A percentile compares a stretch with the other conserved stretches of the same genome.
Conservation (phyloP, 2,888 invertebrate genomes). For the Zele albiditarsus region DNA sequence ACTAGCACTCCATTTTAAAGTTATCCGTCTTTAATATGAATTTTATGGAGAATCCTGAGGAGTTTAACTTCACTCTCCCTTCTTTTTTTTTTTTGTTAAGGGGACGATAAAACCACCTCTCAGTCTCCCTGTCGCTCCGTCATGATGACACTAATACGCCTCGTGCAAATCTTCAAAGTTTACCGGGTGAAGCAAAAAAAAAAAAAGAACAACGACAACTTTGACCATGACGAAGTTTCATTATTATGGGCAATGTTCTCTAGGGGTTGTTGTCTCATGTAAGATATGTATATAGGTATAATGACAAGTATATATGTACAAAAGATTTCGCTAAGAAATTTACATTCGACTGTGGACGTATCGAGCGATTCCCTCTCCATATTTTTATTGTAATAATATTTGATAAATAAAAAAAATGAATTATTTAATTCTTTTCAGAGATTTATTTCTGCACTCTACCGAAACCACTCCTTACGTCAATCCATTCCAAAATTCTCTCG, state of each 20-base stretch:
- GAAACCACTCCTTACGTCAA: neutral
- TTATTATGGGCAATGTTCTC: slow-evolving; percentile 14
- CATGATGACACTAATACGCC: slow-evolving; percentile 35
- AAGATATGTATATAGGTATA: neutral
- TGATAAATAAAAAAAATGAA: no score
- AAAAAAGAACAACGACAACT: slow-evolving; percentile 15
- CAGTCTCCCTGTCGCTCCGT: slow-evolving; percentile 19
- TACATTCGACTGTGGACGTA: no score
- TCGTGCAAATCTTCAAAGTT: slow-evolving; percentile 44
- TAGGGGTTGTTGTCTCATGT: slow-evolving; percentile 27
- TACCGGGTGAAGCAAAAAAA: slow-evolving; percentile 15
- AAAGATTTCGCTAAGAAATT: no score
- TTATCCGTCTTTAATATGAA: slow-evolving; percentile 49
- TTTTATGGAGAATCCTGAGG: slow-evolving; percentile 46
- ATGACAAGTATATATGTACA: no score
- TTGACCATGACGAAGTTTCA: slow-evolving; percentile 29
- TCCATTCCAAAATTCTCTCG: no score
- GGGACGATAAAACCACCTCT: slow-evolving; percentile 30
- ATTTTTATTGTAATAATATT: no score
- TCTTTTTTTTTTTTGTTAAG: slow-evolving; percentile 9
- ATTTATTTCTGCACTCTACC: slow-evolving; percentile 2
- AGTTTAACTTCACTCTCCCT: slow-evolving; percentile 7
- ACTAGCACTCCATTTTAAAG: slow-evolving; percentile 35
- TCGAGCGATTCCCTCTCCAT: no score
- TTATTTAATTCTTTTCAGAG: no score